Evolutionary conservation across 2,797 vertebrate genomes (phyloP), one percentile per base, ranked within the genome.

Genomic region (Darevskia mixta): DNA sequence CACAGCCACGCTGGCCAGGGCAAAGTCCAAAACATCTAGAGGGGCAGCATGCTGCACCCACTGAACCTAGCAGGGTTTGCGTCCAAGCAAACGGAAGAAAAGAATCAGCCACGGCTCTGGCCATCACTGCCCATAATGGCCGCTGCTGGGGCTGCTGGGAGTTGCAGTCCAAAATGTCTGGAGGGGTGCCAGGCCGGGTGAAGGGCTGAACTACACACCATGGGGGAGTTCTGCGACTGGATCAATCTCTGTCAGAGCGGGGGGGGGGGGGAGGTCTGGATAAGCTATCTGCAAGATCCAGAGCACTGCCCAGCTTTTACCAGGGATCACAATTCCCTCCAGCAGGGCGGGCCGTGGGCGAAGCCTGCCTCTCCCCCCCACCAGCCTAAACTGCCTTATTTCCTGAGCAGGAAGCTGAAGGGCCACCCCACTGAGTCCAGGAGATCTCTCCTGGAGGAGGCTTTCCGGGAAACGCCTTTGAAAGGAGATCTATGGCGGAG

Each of bases 351-450:
- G 45, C 35, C 35, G 43, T 3, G 87, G 35, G 78, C 69, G 20
- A 13, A 2, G 71, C 67, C 80, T 11, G 15, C 20, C 61, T 29
- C 43, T 64, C 38, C 38, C 20, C 18, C 61, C 6, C 18, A 23
- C 25, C 79, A 25, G 81, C 72, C 87, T 64, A 45, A 90, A 89
- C 20, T 87, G 93, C 95, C 90, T 94, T 94, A 94, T 94, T 95
- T 95, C 95, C 95, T 95, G 95, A 94, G 81, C 88, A 67, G 87
- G 75, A 88, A 91, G 83, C 88, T 88, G 58, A 43, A 58, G 73
- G 8, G 5, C n/a, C 5, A 58, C 55, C 49, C 82, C 20, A 18
- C 61, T 64, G 61, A 20, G 1, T 18, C 61, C 61, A 64, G 25
- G 55, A 88, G 20, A 73, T 61, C 67, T 58, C 64, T 8, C 11